Evolutionary conservation across 2,888 invertebrate species (phyloP).

Genomic region (Watsonalla cultraria): DNA sequence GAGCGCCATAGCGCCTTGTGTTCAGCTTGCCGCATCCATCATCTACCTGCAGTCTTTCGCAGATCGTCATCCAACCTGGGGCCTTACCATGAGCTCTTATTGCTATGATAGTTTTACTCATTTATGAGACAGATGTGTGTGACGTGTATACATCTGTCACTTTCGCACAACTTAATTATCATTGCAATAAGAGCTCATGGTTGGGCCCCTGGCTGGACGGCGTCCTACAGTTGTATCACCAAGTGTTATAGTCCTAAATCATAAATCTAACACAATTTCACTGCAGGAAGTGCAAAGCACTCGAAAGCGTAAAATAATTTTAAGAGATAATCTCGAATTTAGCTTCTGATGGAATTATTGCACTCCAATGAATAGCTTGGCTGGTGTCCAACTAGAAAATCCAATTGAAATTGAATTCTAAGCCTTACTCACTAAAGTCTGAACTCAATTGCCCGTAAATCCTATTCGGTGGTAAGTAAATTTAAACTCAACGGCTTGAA

Average conservation of each 20-base stretch:
- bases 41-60: no score
- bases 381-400: constrained; percentile 33
- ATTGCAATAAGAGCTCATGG: no score
- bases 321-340: constrained; percentile 50
- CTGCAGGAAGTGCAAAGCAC: constrained; percentile 5
- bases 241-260: neutral
- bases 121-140: no score
- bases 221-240: no score
- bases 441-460: neutral
- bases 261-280: neutral
- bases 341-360: constrained; percentile 55
- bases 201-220: no score
- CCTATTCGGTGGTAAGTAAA: neutral
- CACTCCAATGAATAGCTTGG: constrained; percentile 50
- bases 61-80: no score
- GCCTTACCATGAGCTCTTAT: no score
- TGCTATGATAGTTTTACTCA: no score
- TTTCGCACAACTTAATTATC: no score
- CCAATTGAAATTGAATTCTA: constrained; percentile 8
- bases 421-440: constrained; percentile 3
- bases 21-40: no score
- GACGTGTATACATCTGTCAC: no score
- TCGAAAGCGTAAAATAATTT: constrained; percentile 31
- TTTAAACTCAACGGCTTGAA: neutral
- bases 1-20: no score